These are phyloP conservation scores for Perizoma flavofasciatum DNA, from an alignment of 2,888 invertebrate species.

Conservation along the genomic window DNA sequence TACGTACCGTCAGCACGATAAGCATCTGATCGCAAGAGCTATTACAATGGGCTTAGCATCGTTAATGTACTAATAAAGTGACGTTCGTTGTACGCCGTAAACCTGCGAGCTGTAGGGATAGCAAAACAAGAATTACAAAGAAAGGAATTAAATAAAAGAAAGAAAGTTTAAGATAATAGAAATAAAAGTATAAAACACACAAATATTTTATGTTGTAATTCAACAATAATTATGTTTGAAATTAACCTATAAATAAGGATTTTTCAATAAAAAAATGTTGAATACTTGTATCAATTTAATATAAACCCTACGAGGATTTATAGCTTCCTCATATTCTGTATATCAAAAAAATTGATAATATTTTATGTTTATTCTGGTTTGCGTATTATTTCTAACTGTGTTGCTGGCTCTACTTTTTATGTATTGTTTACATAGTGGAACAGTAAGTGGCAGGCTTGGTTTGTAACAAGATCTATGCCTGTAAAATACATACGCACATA, in stretches of 20 bases:
- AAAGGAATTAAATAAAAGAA: no score
- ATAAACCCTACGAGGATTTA: no score
- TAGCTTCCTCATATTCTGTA: no score
- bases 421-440: conserved; percentile 53
- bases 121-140: conserved; percentile 35
- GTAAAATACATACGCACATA: conserved; percentile 14
- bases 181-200: no score
- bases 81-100: conserved; percentile 51
- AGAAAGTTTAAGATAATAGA: no score
- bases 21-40: conserved; percentile 43
- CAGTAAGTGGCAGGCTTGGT: conserved; percentile 33
- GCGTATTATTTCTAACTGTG: conserved; percentile 17
- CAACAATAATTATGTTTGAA: no score
- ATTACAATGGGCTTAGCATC: conserved; percentile 55
- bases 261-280: no score
- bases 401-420: conserved; percentile 42
- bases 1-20: conserved; percentile 42
- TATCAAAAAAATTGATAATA: no score
- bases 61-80: conserved; percentile 57
- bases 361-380: no score
- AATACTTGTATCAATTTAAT: no score
- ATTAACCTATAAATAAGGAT: no score
- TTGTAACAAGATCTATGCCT: conserved; percentile 41
- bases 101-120: conserved; percentile 38
- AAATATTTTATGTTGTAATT: no score